Evolutionary conservation across 1,140 invertebrate species (phyloP), one percentile per base, ranked within the genome.

Genomic region (Drosophila biarmipes): DNA sequence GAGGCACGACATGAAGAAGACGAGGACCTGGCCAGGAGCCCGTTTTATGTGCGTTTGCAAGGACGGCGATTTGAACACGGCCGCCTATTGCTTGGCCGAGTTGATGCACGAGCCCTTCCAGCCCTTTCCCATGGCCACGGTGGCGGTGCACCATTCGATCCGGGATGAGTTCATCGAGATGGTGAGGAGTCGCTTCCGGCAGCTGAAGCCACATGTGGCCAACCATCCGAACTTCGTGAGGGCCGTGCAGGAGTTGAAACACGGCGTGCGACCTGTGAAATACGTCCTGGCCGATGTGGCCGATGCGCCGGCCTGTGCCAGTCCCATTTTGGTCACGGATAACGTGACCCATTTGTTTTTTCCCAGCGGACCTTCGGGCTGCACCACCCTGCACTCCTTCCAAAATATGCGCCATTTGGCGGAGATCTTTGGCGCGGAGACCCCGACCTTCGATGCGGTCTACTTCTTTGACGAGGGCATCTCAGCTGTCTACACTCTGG

Each of bases 91-190:
- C 12, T 5, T 87, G 51, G 82, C 84, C 0, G 71, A 87, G 19
- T 12, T 57, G 0, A 87, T 87, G 82, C 84, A 87, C 0, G 79
- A 87, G 10, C 82, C 82, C 8, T 87, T 87, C n/a, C 40, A 49
- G 12, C 61, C 58, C 0, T 64, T 76, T 19, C 78, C 82, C 0
- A 52, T 89, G 29, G 78, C 78, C 52, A 37, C 53, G 8, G 82
- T 87, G 48, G 75, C 66, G 0, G 82, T 87, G 5, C 62, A 87
- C 0, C 7, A 62, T 0, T 68, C 82, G 27, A 59, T 87, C 11
- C 21, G 24, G 5, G 74, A 87, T 15, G 75, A 89, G 0, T 87
- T 87, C 21, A 69, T 87, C 7, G 78, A 37, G 31, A 51, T 57
- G 12, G 1, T 87, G 4, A 45, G 71, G 0, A 67, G 34, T 29